A percentile compares a stretch with the other conserved stretches of the same genome.
Evolutionary conservation across 1,140 invertebrate genomes (phyloP).

Genomic region (Zaprionus ornatus): DNA sequence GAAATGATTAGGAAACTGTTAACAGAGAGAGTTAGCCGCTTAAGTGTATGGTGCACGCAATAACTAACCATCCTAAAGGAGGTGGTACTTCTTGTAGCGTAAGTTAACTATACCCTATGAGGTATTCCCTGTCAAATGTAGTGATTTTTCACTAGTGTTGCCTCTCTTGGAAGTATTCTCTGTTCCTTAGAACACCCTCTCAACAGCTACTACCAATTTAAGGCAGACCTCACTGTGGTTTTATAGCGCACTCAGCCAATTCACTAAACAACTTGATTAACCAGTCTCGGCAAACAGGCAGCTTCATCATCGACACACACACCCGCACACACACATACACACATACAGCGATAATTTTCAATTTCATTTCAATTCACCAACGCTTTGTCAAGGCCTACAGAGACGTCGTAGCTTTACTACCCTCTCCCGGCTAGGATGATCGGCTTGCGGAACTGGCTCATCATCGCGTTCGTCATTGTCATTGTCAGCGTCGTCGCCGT

Average conservation of each 20-base stretch:
- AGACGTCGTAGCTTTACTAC: neutral
- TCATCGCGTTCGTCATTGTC: constrained; percentile 30
- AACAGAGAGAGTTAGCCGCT: too few relatives aligned
- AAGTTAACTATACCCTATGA: too few relatives aligned
- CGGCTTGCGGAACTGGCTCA: constrained; percentile 1
- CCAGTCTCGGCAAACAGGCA: constrained; percentile 42
- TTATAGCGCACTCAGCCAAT: constrained; percentile 49
- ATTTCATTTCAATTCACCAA: constrained; percentile 72
- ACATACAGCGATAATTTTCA: constrained; percentile 59
- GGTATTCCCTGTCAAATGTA: too few relatives aligned
- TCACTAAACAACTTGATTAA: constrained; percentile 75
- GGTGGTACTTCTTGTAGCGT: too few relatives aligned
- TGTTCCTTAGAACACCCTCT: neutral
- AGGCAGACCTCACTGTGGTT: neutral
- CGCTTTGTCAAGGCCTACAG: constrained; percentile 45
- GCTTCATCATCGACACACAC: constrained; percentile 33
- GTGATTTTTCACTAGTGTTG: too few relatives aligned
- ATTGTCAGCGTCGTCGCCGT: constrained; percentile 38
- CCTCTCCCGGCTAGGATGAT: neutral
- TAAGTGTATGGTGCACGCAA: too few relatives aligned
- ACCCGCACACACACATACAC: neutral
- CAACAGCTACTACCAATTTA: neutral
- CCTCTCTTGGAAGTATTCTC: too few relatives aligned
- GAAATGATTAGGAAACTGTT: too few relatives aligned
- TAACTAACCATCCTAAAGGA: too few relatives aligned